These are phyloP conservation scores for Acanthosepion pharaonis DNA, from an alignment of 2,888 invertebrate genomes.

Conservation along the genomic window DNA sequence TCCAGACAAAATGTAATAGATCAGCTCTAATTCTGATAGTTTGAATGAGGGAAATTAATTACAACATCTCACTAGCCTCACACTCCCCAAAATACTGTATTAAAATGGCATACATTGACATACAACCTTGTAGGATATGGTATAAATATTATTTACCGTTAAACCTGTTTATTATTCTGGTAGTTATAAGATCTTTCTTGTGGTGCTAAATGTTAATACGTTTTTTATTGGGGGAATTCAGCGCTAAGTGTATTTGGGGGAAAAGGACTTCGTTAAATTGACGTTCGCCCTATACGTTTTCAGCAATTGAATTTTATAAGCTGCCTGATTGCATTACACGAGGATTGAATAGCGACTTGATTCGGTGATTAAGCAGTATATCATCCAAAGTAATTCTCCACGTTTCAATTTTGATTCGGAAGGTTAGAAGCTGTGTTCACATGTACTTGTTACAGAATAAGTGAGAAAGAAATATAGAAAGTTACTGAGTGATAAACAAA, in stretches of 20 bases:
- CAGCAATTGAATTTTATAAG: background rate
- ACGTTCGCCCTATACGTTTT: background rate
- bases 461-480: background rate
- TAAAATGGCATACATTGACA: background rate
- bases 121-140: constrained; percentile 14
- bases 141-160: background rate
- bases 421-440: background rate
- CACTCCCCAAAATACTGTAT: background rate
- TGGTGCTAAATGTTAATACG: background rate
- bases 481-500: background rate
- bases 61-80: background rate
- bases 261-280: background rate
- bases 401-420: background rate
- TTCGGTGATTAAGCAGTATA: background rate
- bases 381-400: background rate
- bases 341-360: background rate
- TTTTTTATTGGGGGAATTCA: background rate
- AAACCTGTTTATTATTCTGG: background rate
- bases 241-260: background rate
- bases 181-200: background rate
- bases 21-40: background rate
- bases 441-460: background rate
- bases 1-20: background rate
- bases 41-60: background rate
- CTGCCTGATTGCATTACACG: background rate